These are phyloP conservation scores for Rhabdomys dilectus DNA, from an alignment of 2,113 vertebrate genomes.

Conservation along the genomic window DNA sequence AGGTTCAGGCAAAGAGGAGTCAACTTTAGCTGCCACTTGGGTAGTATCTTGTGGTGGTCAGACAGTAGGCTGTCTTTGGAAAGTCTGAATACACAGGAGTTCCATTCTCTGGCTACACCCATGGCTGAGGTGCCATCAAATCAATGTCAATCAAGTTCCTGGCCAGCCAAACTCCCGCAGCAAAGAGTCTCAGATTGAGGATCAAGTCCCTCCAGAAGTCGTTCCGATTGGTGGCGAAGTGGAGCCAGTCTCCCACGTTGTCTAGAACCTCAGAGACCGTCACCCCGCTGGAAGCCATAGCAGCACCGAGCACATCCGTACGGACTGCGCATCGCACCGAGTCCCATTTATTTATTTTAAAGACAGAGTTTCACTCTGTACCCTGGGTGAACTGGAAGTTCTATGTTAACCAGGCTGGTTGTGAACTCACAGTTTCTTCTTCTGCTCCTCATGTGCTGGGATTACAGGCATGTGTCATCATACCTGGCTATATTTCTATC, in stretches of 20 bases:
- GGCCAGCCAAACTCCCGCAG: constrained; percentile 96
- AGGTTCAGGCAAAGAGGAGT: not conserved
- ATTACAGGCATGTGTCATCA: not conserved
- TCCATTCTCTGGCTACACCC: constrained; percentile 84
- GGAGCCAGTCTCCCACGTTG: constrained; percentile 89
- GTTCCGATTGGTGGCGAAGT: constrained; percentile 93
- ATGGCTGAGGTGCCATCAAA: constrained; percentile 95
- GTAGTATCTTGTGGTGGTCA: constrained; percentile 14
- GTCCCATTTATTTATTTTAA: not conserved
- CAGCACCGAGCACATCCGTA: fast-evolving
- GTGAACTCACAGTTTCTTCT: not conserved
- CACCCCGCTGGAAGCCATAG: constrained; percentile 72
- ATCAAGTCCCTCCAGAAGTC: constrained; percentile 98
- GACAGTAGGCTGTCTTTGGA: constrained; percentile 31
- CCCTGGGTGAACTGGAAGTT: not conserved
- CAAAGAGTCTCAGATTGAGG: constrained; percentile 96
- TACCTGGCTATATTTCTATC: not conserved
- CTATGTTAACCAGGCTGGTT: not conserved
- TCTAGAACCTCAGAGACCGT: constrained; percentile 76
- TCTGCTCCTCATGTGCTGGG: not conserved
- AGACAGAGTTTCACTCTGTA: not conserved
- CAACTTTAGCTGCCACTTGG: constrained; percentile 47
- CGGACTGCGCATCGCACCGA: fast-evolving
- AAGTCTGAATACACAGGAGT: constrained; percentile 32
- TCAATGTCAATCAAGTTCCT: constrained; percentile 97